These are phyloP conservation scores for Gymnogyps californianus DNA, from an alignment of 2,113 vertebrate genomes.

Conservation along the genomic window DNA sequence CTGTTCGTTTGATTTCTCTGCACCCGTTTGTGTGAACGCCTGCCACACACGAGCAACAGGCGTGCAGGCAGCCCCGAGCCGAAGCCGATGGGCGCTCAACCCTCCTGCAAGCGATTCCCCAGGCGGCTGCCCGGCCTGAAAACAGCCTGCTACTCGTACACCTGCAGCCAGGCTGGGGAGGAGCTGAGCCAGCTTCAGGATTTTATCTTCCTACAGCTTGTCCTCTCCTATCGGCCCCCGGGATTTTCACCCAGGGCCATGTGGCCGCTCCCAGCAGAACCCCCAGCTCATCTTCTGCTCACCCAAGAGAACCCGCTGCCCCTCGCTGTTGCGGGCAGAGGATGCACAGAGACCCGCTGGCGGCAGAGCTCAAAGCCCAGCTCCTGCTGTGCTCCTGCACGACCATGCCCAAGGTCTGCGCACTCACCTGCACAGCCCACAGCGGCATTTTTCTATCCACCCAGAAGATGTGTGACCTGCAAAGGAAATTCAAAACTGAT, in stretches of 20 bases:
- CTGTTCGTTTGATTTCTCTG: not conserved
- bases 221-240: not conserved
- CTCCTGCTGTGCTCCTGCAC: not conserved
- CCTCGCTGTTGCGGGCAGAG: not conserved
- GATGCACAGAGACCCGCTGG: not conserved
- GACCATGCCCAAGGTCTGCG: accelerated
- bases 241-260: not conserved
- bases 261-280: not conserved
- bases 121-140: not conserved
- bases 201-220: not conserved
- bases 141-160: not conserved
- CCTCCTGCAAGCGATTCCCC: not conserved
- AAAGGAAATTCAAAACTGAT: not conserved
- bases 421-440: constrained; percentile 92
- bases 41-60: not conserved
- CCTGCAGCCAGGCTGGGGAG: not conserved
- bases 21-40: accelerated
- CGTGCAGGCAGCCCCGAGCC: not conserved
- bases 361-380: not conserved
- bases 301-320: not conserved
- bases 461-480: constrained; percentile 83
- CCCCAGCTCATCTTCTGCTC: not conserved
- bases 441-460: constrained; percentile 88
- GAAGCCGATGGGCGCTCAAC: accelerated
- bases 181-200: not conserved